These are phyloP conservation scores for Catharus fuscescens DNA, from an alignment of 2,113 vertebrate species.

Conservation along the genomic window DNA sequence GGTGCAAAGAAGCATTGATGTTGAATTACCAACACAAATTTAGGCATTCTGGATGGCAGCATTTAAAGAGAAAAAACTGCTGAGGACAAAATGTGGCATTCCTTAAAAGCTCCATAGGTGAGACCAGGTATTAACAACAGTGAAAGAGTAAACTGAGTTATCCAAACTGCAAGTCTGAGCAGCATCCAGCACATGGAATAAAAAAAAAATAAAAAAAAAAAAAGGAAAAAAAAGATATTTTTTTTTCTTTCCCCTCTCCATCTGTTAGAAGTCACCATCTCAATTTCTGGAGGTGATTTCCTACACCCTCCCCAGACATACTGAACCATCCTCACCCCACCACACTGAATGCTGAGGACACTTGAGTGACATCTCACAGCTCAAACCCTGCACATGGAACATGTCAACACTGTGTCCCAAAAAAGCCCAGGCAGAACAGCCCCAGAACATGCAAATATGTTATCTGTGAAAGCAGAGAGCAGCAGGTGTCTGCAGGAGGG, in stretches of 20 bases:
- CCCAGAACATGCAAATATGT: fast-evolving
- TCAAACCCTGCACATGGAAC: not conserved
- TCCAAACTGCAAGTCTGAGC: not conserved
- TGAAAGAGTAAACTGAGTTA: not conserved
- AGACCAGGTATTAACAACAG: fast-evolving
- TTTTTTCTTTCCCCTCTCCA: not conserved
- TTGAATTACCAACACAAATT: not conserved
- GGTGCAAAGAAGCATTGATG: not conserved
- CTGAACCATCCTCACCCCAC: too few relatives aligned
- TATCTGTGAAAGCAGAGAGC: not conserved
- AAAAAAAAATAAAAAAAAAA: too few relatives aligned
- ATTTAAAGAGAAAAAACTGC: not conserved
- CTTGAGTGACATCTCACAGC: not conserved
- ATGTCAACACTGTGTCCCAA: fast-evolving
- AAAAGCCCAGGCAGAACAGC: not conserved
- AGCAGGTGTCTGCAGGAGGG: not conserved
- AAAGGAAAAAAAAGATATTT: too few relatives aligned
- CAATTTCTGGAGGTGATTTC: not conserved
- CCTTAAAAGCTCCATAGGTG: not conserved
- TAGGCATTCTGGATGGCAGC: not conserved
- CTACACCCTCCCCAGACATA: not conserved
- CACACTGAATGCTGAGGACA: not conserved
- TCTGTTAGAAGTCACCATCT: not conserved
- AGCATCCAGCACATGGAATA: not conserved
- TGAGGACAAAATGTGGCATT: not conserved